These are phyloP conservation scores for Hypomesus transpacificus DNA, from an alignment of 2,113 vertebrate species.

Conservation along the genomic window DNA sequence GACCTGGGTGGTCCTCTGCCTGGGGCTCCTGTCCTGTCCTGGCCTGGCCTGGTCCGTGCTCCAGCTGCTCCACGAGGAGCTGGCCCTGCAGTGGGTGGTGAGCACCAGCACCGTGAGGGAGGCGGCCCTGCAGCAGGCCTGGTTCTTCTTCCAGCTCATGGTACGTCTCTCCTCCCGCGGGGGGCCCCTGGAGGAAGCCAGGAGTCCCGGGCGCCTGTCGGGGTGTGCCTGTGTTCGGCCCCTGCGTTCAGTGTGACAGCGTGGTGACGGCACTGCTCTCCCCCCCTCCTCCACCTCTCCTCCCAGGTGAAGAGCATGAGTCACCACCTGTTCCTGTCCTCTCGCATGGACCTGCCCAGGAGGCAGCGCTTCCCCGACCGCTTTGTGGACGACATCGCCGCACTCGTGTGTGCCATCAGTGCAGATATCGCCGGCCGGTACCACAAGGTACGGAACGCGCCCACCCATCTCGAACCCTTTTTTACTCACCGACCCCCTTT, in stretches of 20 bases:
- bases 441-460: slow-evolving; percentile 74
- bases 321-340: slow-evolving; percentile 80
- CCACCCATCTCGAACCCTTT: background rate
- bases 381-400: slow-evolving; percentile 83
- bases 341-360: slow-evolving; percentile 71
- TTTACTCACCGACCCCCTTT: background rate
- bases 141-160: slow-evolving; percentile 92
- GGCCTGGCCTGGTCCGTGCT: background rate
- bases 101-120: slow-evolving; percentile 80
- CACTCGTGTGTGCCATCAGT: slow-evolving; percentile 80
- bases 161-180: slow-evolving; percentile 58
- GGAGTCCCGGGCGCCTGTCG: background rate
- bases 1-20: too few species aligned
- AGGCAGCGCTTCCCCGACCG: slow-evolving; percentile 83
- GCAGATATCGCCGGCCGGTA: slow-evolving; percentile 77
- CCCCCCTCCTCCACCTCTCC: background rate
- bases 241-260: background rate
- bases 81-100: slow-evolving; percentile 89
- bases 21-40: too few species aligned
- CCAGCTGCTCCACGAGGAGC: slow-evolving; percentile 85
- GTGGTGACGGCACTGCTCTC: too few species aligned
- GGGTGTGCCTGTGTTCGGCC: background rate
- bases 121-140: slow-evolving; percentile 81
- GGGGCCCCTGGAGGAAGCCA: background rate
- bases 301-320: slow-evolving; percentile 84